Evolutionary conservation across 2,888 invertebrate genomes (phyloP), one percentile per base, ranked within the genome.

Genomic region (Phaonia tiefii): DNA sequence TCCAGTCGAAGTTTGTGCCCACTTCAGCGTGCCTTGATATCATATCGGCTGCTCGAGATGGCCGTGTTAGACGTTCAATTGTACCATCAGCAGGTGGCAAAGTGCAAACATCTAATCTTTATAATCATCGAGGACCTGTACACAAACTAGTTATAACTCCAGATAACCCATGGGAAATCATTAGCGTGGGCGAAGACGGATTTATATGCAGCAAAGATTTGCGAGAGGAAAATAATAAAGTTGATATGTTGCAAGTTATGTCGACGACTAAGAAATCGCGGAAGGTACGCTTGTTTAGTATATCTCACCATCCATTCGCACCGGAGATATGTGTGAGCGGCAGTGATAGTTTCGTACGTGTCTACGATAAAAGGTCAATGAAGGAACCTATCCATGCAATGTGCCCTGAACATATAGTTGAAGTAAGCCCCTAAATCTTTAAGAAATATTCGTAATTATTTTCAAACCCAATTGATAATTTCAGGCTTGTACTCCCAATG

Each of bases 161-260:
- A 8, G 94, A 95, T 76, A 94, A 94, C 83, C 96, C 97, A 0
- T 95, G 96, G 88, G 91, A 95, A 72, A 92, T 96, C 65, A 92
- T 98, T 26, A 97, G 96, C 84, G 97, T 95, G 84, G 98, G 97
- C 0, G 98, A 98, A 91, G 98, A 98, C 92, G 96, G 95, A 0
- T 92, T 93, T 76, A 95, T 97, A 8, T 93, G 95, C 87, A 94
- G 95, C 86, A 94, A 95, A 83, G 98, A 98, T 92, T 93, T 98
- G 77, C 92, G 98, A 60, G 86, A 85, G 20, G 78, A 66, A 4
- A 80, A 81, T 39, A 83, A 84, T 39, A 83, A 94, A 84, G 85
- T 94, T 81, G 91, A 93, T 81, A 91, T 92, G 78, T 92, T 94
- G 7, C 92, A 91, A 83, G 92, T 92, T 74, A 92, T 92, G 70